Conservation (phyloP, 2,113 vertebrate species). For the Tachysurus vachellii region DNA sequence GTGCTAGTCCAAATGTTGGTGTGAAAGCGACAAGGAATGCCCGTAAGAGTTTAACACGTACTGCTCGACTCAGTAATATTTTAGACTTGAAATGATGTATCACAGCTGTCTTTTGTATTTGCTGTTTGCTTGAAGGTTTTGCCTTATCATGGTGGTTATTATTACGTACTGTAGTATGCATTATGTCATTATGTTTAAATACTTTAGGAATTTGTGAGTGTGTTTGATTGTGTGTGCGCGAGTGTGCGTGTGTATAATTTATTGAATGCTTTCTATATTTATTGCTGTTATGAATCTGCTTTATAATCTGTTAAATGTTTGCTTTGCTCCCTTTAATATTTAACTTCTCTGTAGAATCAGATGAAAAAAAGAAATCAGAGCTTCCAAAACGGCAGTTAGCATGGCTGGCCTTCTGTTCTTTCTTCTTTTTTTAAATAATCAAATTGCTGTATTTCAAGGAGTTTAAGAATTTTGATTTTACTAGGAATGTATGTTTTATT, state of each 20-base stretch:
- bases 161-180: constrained; percentile 24
- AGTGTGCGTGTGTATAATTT: background rate
- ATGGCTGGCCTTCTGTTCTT: constrained; percentile 38
- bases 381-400: constrained; percentile 49
- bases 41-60: constrained; percentile 35
- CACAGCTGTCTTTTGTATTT: constrained; percentile 40
- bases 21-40: constrained; percentile 37
- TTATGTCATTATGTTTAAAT: constrained; percentile 24
- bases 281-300: constrained; percentile 29
- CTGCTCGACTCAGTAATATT: constrained; percentile 18
- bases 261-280: constrained; percentile 23
- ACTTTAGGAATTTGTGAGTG: background rate
- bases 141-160: constrained; percentile 15
- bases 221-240: background rate
- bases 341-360: constrained; percentile 21
- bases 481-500: constrained; percentile 42
- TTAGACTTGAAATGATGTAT: constrained; percentile 47
- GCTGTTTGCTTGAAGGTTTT: constrained; percentile 22
- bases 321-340: constrained; percentile 45
- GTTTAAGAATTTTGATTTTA: constrained; percentile 35
- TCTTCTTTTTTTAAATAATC: constrained; percentile 21
- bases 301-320: constrained; percentile 31
- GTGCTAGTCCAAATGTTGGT: constrained; percentile 51
- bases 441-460: constrained; percentile 21
- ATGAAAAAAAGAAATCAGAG: constrained; percentile 46